These are phyloP conservation scores for Psilanteris sp. DNA, from an alignment of 1,140 invertebrate genomes.

Conservation along the genomic window DNA sequence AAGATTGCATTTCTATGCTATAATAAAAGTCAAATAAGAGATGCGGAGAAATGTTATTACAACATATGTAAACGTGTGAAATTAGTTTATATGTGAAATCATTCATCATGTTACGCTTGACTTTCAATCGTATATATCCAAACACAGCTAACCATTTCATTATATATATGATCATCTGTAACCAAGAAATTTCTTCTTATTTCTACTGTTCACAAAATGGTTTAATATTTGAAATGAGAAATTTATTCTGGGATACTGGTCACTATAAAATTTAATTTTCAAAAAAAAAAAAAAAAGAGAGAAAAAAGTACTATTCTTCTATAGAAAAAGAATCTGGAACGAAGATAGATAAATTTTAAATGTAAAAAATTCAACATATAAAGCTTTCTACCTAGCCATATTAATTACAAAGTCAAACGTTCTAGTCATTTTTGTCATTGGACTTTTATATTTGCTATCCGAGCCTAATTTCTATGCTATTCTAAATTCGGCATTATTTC, in stretches of 20 bases:
- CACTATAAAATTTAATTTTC: neutral
- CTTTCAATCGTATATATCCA: constrained; percentile 14
- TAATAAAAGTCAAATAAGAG: neutral
- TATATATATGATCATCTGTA: neutral
- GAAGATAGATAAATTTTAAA: constrained; percentile 19
- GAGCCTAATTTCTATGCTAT: too few species aligned
- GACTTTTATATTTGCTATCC: too few species aligned
- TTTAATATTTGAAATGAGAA: neutral
- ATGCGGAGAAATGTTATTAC: constrained; percentile 1
- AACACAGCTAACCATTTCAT: constrained; percentile 9
- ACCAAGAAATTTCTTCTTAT: neutral
- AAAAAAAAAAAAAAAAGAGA: too few species aligned
- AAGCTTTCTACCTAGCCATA: constrained; percentile 14
- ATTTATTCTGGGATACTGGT: neutral
- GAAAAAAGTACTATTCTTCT: too few species aligned
- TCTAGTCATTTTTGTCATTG: too few species aligned
- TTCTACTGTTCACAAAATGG: neutral
- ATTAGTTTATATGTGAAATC: constrained; percentile 2
- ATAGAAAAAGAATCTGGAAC: constrained; percentile 7
- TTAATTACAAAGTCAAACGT: constrained; percentile 10
- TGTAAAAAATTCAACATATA: too few species aligned
- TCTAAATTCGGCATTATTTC: too few species aligned
- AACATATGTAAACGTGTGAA: constrained; percentile 2
- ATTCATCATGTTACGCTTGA: constrained; percentile 7
- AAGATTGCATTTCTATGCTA: neutral